Conservation (phyloP, 1,140 invertebrate species). For the Babylonia areolata region DNA sequence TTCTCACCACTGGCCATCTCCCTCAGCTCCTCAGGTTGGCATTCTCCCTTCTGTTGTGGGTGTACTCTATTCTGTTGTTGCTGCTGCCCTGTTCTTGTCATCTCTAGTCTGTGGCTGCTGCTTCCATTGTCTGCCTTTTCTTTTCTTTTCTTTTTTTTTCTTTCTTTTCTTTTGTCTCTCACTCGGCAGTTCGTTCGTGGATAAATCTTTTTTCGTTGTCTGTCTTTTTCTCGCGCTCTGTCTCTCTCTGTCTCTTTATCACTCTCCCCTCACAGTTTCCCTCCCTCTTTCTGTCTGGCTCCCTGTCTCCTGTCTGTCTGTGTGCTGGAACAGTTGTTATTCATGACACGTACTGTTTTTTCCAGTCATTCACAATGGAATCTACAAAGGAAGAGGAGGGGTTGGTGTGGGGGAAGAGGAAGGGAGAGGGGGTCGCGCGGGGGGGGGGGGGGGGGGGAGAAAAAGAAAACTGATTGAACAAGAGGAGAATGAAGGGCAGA, state of each 20-base stretch:
- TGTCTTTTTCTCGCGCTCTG: constrained; percentile 35
- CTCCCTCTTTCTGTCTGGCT: background rate
- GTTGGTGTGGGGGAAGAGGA: background rate
- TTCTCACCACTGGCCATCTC: too few species aligned
- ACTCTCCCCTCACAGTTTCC: background rate
- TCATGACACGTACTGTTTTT: background rate
- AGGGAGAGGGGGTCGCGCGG: background rate
- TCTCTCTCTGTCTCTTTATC: background rate
- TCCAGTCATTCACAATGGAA: background rate
- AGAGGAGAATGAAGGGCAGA: background rate
- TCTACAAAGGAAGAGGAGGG: background rate
- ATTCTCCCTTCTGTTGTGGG: too few species aligned
- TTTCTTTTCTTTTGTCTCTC: too few species aligned
- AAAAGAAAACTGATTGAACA: background rate
- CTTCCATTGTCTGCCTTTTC: too few species aligned
- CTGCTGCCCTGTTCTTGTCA: too few species aligned
- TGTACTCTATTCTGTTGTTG: too few species aligned
- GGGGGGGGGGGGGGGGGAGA: background rate
- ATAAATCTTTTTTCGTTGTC: constrained; percentile 29
- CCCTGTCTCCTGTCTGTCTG: background rate
- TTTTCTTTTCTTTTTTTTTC: too few species aligned
- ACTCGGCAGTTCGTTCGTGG: too few species aligned
- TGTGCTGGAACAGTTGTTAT: background rate
- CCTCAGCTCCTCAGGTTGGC: too few species aligned
- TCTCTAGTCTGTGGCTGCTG: too few species aligned